Base-by-base conservation (phyloP, 2,113 vertebrate genomes). In the Oxyura jamaicensis region DNA sequence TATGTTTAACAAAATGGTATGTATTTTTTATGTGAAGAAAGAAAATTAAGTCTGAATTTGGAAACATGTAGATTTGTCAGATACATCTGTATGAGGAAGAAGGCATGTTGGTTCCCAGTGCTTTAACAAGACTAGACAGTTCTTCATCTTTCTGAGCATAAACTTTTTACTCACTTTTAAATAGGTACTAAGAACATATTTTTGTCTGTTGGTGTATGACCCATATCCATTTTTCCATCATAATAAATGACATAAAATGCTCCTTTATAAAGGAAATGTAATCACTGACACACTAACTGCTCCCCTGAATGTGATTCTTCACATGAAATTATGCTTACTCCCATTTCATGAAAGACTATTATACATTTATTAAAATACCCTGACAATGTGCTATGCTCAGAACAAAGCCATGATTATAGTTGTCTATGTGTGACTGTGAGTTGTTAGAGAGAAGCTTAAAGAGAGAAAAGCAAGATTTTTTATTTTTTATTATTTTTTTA, bases 181-280 rank as follows among this genome's bases (percentile, higher is more conserved):
- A 95, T 36, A 53, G 44, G 11, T 11, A 65, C 22, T 72, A 31
- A 72, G 50, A 91, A 91, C 59, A 72, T 39, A 29, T 73, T 75
- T 84, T 65, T 72, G 28, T 86, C 50, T 66, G 88, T 81, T 76
- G 5, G 33, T 87, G 23, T 88, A 67, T 41, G 44, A 52, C 29
- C 67, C 28, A 4, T 55, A 46, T 73, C 75, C 75, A 66, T 90
- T 86, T 85, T 39, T 91, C 56, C 35, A 59, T 83, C 82, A 96
- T 69, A 88, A 78, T 81, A 92, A 95, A 42, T 88, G 60, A 50
- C n/a, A 89, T 60, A 66, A 95, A 86, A 77, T 73, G 8, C 44
- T 91, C 11, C 86, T 91, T 92, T 96, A 36, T 79, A 94, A 95
- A 86, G 77, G 48, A 93, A 95, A 96, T 81, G 11, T 75, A 86